phyloP scores from a whole-genome alignment of 2,888 invertebrate species.

The Tetranychus piercei region DNA sequence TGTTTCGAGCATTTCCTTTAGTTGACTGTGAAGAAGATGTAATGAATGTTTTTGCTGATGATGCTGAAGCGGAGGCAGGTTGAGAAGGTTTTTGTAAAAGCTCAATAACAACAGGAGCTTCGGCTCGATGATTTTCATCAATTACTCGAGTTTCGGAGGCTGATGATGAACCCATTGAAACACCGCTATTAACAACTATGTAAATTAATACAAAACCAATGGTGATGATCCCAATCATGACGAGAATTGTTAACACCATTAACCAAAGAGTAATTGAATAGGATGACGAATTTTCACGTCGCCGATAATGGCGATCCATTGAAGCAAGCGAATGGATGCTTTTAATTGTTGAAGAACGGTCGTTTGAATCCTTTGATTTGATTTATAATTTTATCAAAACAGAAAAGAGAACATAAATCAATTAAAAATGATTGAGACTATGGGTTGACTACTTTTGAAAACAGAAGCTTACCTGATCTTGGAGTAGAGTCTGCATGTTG shows the following conservation, averaged over 20 bases:
- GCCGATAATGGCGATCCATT: slow-evolving; percentile 2
- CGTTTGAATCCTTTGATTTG: neutral
- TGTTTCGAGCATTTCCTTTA: neutral
- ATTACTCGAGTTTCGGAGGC: neutral
- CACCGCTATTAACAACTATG: neutral
- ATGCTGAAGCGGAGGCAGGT: neutral
- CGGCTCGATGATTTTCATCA: slow-evolving; percentile 1
- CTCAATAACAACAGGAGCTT: neutral
- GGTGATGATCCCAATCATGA: slow-evolving; percentile 9
- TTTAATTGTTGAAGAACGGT: neutral
- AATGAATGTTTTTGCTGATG: neutral
- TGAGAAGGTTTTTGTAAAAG: neutral
- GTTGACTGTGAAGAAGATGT: neutral
- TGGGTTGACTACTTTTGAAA: neutral
- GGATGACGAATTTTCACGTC: neutral
- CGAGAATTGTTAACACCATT: neutral
- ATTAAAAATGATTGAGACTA: neutral
- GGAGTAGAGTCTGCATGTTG: slow-evolving; percentile 1
- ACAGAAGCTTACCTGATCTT: neutral
- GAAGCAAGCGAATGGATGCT: slow-evolving; percentile 5
- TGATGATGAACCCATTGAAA: neutral
- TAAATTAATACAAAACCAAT: slow-evolving; percentile 7
- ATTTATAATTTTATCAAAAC: neutral
- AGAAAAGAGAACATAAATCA: neutral
- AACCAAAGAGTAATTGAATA: slow-evolving; percentile 5